These are phyloP conservation scores for Physocephala rufipes DNA, from an alignment of 2,888 invertebrate species.

Conservation along the genomic window DNA sequence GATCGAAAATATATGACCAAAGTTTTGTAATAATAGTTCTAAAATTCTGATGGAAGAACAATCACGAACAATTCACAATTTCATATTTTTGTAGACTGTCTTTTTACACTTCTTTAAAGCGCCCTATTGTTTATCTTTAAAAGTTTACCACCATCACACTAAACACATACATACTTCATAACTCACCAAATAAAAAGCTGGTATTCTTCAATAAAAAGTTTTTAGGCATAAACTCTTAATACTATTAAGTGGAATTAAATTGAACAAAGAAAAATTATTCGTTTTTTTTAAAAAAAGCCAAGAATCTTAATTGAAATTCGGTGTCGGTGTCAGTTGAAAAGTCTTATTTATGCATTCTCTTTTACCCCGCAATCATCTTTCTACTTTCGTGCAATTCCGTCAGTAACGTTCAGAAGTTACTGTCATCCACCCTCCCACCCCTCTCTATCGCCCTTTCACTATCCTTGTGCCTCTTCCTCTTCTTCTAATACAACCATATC, in stretches of 20 bases:
- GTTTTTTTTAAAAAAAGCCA: conserved; percentile 3
- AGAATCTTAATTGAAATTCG: conserved; percentile 12
- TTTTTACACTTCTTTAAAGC: too few relatives aligned
- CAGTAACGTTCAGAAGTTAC: background rate
- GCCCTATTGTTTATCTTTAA: too few relatives aligned
- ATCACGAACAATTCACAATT: too few relatives aligned
- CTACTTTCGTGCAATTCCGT: background rate
- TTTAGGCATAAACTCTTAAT: background rate
- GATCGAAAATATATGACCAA: too few relatives aligned
- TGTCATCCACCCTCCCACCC: background rate
- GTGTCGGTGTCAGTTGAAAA: conserved; percentile 6
- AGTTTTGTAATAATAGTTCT: too few relatives aligned
- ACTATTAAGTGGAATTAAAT: background rate
- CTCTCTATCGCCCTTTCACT: background rate
- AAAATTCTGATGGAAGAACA: too few relatives aligned
- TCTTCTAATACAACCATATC: background rate
- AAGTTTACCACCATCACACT: too few relatives aligned
- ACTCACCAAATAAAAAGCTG: too few relatives aligned
- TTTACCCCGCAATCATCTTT: background rate
- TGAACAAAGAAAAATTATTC: conserved; percentile 1
- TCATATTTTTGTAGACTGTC: too few relatives aligned
- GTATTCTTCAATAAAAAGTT: too few relatives aligned
- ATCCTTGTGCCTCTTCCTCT: background rate
- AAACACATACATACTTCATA: too few relatives aligned
- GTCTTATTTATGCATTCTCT: conserved; percentile 3